These are phyloP conservation scores for Pseudochromis fuscus DNA, from an alignment of 2,797 vertebrate genomes.

Conservation along the genomic window DNA sequence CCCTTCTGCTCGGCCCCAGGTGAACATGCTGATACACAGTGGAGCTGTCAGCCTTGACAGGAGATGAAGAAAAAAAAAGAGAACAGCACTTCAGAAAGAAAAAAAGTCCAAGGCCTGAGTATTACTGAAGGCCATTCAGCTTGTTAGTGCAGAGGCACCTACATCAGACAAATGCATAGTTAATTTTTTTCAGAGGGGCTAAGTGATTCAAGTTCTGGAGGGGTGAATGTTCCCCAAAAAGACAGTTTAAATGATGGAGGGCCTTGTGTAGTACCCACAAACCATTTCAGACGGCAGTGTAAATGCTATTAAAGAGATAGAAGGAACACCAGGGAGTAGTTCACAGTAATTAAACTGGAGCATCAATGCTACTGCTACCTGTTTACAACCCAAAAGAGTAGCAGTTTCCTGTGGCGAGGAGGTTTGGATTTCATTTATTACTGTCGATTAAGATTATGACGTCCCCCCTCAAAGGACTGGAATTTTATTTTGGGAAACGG, in stretches of 20 bases:
- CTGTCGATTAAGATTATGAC: slow-evolving; percentile 57
- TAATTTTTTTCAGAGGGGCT: slow-evolving; percentile 61
- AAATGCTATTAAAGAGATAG: slow-evolving; percentile 76
- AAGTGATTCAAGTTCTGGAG: slow-evolving; percentile 64
- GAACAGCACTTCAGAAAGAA: slow-evolving; percentile 57
- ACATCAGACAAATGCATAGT: slow-evolving; percentile 70
- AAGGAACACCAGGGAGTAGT: slow-evolving; percentile 77
- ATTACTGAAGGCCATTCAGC: slow-evolving; percentile 79
- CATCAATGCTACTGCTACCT: slow-evolving; percentile 77
- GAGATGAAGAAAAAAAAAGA: slow-evolving; percentile 50
- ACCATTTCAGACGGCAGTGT: slow-evolving; percentile 70
- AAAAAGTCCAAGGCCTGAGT: slow-evolving; percentile 66
- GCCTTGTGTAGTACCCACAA: slow-evolving; percentile 67
- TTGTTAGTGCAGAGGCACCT: slow-evolving; percentile 76
- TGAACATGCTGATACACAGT: slow-evolving; percentile 71
- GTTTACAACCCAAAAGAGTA: slow-evolving; percentile 73
- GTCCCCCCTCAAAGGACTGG: slow-evolving; percentile 35
- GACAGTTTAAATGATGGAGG: slow-evolving; percentile 78
- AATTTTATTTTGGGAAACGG: slow-evolving; percentile 48
- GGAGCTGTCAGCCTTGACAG: slow-evolving; percentile 78
- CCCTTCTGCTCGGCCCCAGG: slow-evolving; percentile 70
- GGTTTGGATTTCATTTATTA: slow-evolving; percentile 71
- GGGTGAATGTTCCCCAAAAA: slow-evolving; percentile 70
- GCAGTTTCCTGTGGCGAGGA: slow-evolving; percentile 58
- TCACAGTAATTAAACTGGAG: slow-evolving; percentile 79